A percentile compares a stretch with the other conserved stretches of the same genome.
Evolutionary conservation across 1,140 invertebrate genomes (phyloP).

Genomic region (Ceratoteleas bidentatus): DNA sequence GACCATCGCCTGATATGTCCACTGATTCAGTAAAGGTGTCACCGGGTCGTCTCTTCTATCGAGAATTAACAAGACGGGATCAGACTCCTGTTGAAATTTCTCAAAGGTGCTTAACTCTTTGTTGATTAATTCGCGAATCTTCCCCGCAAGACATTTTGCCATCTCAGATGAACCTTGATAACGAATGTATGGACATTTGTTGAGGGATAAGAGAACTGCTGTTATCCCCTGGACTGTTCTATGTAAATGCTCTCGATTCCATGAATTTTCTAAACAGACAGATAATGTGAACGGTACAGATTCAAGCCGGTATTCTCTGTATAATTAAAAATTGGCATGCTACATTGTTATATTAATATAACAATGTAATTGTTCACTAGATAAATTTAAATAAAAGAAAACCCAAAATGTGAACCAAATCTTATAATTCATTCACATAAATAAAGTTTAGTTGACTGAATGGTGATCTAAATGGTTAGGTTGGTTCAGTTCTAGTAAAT

Average conservation of each 20-base stretch:
- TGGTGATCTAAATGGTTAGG: no score
- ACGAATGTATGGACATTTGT: conserved; percentile 94
- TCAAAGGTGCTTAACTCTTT: conserved; percentile 94
- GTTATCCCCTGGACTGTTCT: conserved; percentile 93
- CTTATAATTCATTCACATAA: no score
- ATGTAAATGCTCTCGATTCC: conserved; percentile 88
- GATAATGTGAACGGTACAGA: no score
- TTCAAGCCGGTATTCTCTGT: no score
- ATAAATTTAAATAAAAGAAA: no score
- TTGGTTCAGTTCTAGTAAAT: no score
- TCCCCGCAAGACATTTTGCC: conserved; percentile 92
- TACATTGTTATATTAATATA: no score
- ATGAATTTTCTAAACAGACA: conserved; percentile 83
- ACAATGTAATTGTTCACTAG: no score
- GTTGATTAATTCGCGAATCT: conserved; percentile 90
- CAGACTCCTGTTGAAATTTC: conserved; percentile 88
- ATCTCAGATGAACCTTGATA: conserved; percentile 95
- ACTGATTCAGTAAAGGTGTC: conserved; percentile 98
- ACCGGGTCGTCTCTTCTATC: conserved; percentile 96
- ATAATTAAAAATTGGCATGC: neutral
- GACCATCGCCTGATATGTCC: conserved; percentile 99
- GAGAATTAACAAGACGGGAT: conserved; percentile 92
- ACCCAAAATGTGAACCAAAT: no score
- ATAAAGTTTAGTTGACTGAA: no score
- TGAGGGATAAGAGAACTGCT: conserved; percentile 93